These are phyloP conservation scores for Bostrychus sinensis DNA, from an alignment of 2,113 vertebrate species.

Conservation along the genomic window DNA sequence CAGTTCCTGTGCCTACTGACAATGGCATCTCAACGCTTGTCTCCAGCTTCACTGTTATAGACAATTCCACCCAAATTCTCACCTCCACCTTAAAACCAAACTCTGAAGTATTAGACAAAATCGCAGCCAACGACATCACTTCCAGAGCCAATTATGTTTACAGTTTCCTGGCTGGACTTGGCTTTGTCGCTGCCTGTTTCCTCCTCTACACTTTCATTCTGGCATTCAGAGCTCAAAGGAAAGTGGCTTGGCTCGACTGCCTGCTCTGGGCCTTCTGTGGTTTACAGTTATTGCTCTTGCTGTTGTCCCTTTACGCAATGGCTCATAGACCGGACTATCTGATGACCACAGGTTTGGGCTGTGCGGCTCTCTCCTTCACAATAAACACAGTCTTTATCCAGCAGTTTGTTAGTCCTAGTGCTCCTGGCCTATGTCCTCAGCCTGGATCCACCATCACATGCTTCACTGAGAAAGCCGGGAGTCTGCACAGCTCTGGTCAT, in stretches of 20 bases:
- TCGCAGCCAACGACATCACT: constrained; percentile 68
- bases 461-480: constrained; percentile 24
- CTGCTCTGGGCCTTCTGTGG: constrained; percentile 74
- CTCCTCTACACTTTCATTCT: constrained; percentile 72
- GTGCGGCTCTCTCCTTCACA: constrained; percentile 76
- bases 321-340: constrained; percentile 76
- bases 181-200: constrained; percentile 73
- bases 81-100: fast-evolving
- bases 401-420: constrained; percentile 67
- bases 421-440: constrained; percentile 61
- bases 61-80: neutral
- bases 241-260: constrained; percentile 65
- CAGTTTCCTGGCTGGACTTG: constrained; percentile 68
- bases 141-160: constrained; percentile 78
- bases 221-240: constrained; percentile 54
- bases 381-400: constrained; percentile 79
- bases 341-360: constrained; percentile 62
- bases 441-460: constrained; percentile 35
- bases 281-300: constrained; percentile 74
- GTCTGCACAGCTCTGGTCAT: constrained; percentile 52
- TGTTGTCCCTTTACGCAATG: constrained; percentile 79
- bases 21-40: neutral
- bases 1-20: neutral
- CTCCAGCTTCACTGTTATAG: neutral
- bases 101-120: constrained; percentile 20